Evolutionary conservation across 64 coral and sea anemone genomes (phyloP).

Genomic region (Montipora cactus): DNA sequence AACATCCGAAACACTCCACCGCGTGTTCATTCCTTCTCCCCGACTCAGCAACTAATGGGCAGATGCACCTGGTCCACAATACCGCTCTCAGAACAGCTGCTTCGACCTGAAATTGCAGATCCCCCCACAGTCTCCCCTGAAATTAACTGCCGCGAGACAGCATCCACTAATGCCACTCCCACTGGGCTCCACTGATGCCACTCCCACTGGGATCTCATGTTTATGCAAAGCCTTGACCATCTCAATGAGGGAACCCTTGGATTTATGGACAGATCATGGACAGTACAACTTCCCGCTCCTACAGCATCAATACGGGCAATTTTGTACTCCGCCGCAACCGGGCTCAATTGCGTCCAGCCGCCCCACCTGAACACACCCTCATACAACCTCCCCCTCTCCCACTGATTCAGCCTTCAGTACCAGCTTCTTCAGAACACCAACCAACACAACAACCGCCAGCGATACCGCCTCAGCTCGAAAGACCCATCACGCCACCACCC

Average conservation of each 20-base stretch:
- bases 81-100: conserved; percentile 26
- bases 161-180: conserved; percentile 9
- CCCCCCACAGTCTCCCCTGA: conserved; percentile 1
- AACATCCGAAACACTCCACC: conserved; percentile 61
- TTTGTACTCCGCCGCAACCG: background rate
- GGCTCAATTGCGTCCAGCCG: conserved; percentile 27
- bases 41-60: conserved; percentile 39
- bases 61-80: conserved; percentile 32
- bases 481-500: background rate
- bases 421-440: background rate
- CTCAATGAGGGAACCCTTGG: conserved; percentile 22
- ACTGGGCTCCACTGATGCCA: conserved; percentile 14
- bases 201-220: conserved; percentile 36
- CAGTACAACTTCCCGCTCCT: background rate
- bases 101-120: background rate
- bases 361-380: background rate
- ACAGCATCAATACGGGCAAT: conserved; percentile 14
- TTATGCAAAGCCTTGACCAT: conserved; percentile 32
- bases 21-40: conserved; percentile 42
- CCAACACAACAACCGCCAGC: background rate
- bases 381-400: background rate
- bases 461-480: background rate
- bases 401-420: background rate
- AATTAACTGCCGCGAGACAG: conserved; percentile 3
- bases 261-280: conserved; percentile 29